phyloP scores from a whole-genome alignment of 1,140 invertebrate species.

The Sweltsa coloradensis region DNA sequence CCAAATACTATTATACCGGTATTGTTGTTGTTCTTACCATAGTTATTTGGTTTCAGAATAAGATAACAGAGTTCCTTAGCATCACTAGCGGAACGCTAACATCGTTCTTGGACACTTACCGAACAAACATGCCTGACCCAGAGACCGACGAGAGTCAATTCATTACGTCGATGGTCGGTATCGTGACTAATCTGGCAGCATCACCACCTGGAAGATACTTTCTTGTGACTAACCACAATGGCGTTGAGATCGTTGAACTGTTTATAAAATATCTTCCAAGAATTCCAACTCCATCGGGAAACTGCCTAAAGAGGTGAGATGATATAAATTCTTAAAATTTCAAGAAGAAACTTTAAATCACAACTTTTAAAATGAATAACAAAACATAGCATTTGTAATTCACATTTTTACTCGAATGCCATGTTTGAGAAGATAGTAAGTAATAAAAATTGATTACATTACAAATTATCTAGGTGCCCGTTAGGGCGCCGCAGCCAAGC shows the following conservation, averaged over 20 bases:
- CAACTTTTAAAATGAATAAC: no score
- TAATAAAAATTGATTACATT: no score
- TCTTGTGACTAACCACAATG: constrained; percentile 25
- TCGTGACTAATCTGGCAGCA: constrained; percentile 30
- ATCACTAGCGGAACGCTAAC: constrained; percentile 28
- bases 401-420: no score
- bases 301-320: constrained; percentile 19
- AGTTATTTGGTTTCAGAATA: constrained; percentile 24
- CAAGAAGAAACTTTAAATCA: no score
- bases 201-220: constrained; percentile 27
- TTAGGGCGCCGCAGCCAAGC: no score
- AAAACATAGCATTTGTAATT: no score
- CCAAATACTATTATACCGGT: not conserved
- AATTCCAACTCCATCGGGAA: constrained; percentile 22
- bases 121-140: constrained; percentile 21
- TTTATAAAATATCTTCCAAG: constrained; percentile 22
- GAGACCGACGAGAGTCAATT: constrained; percentile 29
- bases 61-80: constrained; percentile 27
- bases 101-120: constrained; percentile 30
- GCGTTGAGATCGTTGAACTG: constrained; percentile 25
- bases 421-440: no score
- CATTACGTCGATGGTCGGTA: constrained; percentile 28
- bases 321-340: no score
- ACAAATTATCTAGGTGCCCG: no score
- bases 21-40: not conserved